Evolutionary conservation across 2,113 vertebrate genomes (phyloP), one percentile per base, ranked within the genome.

Genomic region (Edolisoma coerulescens): DNA sequence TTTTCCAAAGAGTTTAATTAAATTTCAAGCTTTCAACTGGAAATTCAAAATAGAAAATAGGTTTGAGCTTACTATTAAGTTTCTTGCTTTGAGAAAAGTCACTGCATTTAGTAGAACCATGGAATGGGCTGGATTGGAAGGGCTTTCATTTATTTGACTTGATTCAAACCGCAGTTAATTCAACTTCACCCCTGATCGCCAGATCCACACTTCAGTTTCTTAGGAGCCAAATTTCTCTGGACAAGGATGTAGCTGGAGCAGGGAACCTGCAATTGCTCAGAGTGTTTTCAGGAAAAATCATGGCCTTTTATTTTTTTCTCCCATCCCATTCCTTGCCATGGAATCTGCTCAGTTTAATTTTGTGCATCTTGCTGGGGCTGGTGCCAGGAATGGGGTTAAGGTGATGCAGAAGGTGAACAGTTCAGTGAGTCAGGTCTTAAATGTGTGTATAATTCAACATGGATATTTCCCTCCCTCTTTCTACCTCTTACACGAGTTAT

Each of bases 1-100:
- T 84, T 94, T 93, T 74, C 74, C 52, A 32, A 19, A 57, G 60
- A 45, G 30, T 67, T 95, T 91, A 88, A 90, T 92, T 80, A 73
- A 69, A n/a, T 57, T 77, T 54, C 16, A 45, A 32, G 50, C 68
- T 95, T 92, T 88, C 76, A 74, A 32, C 32, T 89, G 42, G 39
- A 80, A 93, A 84, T 39, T 61, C 28, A 13, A 64, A 70, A 41
- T 41, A 56, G 54, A 75, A 89, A 84, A 69, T 50, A 37, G 12
- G 17, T 44, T 77, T 59, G 64, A 59, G 28, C 16, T 87, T 70
- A 47, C 10, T 76, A 5, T 22, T 52, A 59, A 67, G 37, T 56
- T 95, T 59, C 32, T 14, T 45, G 16, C 37, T 73, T 56, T 63
- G 70, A 56, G 49, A 37, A 27, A 69, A 84, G 56, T 33, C 0